phyloP scores from a whole-genome alignment of 2,113 vertebrate species.

The Sphaerodactylus townsendi region DNA sequence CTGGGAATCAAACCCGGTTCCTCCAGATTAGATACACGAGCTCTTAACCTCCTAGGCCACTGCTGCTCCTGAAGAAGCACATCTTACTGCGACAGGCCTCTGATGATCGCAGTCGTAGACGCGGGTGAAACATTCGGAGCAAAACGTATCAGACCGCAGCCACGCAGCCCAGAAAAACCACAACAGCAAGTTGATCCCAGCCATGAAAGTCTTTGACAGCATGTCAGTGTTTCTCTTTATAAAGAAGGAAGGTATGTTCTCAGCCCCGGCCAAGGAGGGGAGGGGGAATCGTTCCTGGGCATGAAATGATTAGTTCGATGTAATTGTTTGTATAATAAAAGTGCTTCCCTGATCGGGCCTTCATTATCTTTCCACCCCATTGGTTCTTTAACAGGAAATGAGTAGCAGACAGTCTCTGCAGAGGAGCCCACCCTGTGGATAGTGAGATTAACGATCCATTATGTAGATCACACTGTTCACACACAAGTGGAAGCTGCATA shows the following conservation, averaged over 20 bases:
- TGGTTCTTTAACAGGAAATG: slow-evolving; percentile 20
- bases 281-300: background rate
- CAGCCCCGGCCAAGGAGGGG: background rate
- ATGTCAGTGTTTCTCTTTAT: background rate
- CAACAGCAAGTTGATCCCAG: no score
- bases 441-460: slow-evolving; percentile 24
- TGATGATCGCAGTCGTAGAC: no score
- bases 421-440: slow-evolving; percentile 14
- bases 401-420: slow-evolving; percentile 1
- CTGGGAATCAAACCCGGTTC: no score
- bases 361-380: slow-evolving; percentile 19
- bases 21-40: no score
- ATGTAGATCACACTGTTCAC: slow-evolving; percentile 25
- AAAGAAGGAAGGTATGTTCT: background rate
- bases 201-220: no score
- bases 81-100: no score
- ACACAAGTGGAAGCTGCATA: slow-evolving; percentile 16
- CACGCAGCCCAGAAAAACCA: no score
- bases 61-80: no score
- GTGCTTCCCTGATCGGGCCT: slow-evolving; percentile 8
- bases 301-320: background rate
- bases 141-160: no score
- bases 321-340: slow-evolving; percentile 6
- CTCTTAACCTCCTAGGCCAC: no score
- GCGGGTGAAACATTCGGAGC: no score